Base-by-base conservation (phyloP, 2,888 invertebrate species). In the Zygothrica quintamaculata region DNA sequence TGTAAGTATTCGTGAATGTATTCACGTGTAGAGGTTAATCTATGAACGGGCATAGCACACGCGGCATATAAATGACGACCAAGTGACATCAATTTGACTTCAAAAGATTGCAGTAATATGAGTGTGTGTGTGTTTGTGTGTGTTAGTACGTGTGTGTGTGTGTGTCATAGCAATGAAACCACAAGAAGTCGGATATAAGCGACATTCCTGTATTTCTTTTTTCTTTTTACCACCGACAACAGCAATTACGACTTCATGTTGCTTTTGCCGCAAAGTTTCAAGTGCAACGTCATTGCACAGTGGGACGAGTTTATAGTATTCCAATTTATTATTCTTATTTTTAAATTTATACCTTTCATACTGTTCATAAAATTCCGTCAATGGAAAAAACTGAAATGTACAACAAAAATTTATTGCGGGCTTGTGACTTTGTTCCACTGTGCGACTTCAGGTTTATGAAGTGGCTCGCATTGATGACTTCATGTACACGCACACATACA, bases 21-120 rank as follows among this genome's bases (percentile, higher is more conserved):
- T 48, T 26, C 12, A 36, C 13, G 59, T 29, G 52, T 36, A 56
- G 44, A 75, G 64, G 64, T 74, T 72, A 71, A 78, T 67, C 72
- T 78, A 40, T 36, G 46, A 58, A 18, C 34, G 55, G 40, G 43
- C 50, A 42, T 22, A 33, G 31, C 75, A 60, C 42, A 56, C 62
- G 58, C 57, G 47, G 52, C 70, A 60, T 68, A 74, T 68, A 65
- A 76, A 70, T 74, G 77, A 79, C 74, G 59, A 39, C 69, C 50
- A 68, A 77, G 73, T 73, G 77, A 77, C 76, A 79, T 78, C 76
- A 73, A 79, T 78, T 69, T 73, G 65, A 59, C 64, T 78, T 75
- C 75, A 72, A 74, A 72, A 64, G 70, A 64, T 64, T 61, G 40
- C 44, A 57, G 57, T 51, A 16, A 47, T 60, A 26, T n/a, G 13